A percentile compares a stretch with the other conserved stretches of the same genome.
Conservation (phyloP, 2,888 invertebrate genomes). For the Slavum lentiscoides region DNA sequence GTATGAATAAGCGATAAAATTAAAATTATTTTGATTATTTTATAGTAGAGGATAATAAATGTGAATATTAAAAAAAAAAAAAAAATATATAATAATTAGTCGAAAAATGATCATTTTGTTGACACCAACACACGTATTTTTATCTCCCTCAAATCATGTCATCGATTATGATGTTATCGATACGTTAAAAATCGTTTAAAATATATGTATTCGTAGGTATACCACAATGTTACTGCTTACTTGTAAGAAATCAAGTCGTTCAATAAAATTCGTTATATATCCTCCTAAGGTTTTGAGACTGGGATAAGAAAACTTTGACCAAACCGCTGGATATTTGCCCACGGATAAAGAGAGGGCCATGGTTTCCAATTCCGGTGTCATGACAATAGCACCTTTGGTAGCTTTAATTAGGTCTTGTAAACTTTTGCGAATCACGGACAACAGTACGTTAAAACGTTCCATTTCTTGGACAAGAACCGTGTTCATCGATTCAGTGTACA, state of each 20-base stretch:
- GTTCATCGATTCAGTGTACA: slow-evolving; percentile 82
- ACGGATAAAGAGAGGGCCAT: slow-evolving; percentile 72
- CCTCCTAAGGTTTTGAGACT: slow-evolving; percentile 83
- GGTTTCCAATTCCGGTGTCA: slow-evolving; percentile 81
- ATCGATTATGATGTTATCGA: too few relatives aligned
- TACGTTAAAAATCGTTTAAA: too few relatives aligned
- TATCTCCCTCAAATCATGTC: too few relatives aligned
- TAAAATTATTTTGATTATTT: too few relatives aligned
- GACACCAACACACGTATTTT: too few relatives aligned
- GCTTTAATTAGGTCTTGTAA: slow-evolving; percentile 77
- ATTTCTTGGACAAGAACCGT: slow-evolving; percentile 82
- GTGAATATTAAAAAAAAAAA: too few relatives aligned
- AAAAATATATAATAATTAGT: too few relatives aligned
- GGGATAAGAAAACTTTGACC: slow-evolving; percentile 84
- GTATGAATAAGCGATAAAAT: too few relatives aligned
- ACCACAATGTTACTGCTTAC: slow-evolving; percentile 57
- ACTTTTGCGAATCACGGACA: slow-evolving; percentile 69
- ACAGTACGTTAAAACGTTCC: slow-evolving; percentile 71
- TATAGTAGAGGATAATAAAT: too few relatives aligned
- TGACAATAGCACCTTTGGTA: slow-evolving; percentile 80
- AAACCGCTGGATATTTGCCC: slow-evolving; percentile 77
- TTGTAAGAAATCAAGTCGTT: slow-evolving; percentile 68
- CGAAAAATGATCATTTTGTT: too few relatives aligned
- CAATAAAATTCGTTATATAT: slow-evolving; percentile 78
- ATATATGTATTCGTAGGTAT: too few relatives aligned